A percentile compares a stretch with the other conserved stretches of the same genome.
phyloP scores from a whole-genome alignment of 2,113 vertebrate species.

The Spea bombifrons region DNA sequence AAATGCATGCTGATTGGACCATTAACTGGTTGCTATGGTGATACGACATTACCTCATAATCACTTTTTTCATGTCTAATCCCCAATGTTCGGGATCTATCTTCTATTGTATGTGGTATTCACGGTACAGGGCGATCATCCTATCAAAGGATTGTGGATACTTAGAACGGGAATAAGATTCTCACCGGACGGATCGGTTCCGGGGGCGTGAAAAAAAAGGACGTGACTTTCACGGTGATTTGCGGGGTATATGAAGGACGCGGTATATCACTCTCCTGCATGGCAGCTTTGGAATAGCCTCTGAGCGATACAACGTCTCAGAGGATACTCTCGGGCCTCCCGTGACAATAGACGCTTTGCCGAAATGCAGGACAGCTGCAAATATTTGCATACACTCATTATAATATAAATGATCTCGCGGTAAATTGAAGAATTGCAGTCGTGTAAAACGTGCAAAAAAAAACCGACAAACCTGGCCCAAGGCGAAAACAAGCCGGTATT shows the following conservation, averaged over 20 bases:
- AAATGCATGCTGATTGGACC: no score
- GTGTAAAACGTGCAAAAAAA: conserved; percentile 17
- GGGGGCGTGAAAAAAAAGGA: conserved; percentile 41
- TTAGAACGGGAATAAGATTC: conserved; percentile 7
- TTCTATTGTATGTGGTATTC: no score
- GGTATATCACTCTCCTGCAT: conserved; percentile 33
- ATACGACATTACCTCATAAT: no score
- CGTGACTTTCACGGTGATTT: conserved; percentile 34
- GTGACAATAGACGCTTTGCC: conserved; percentile 35
- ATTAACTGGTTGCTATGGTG: no score
- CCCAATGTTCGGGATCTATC: no score
- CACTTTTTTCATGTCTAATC: no score
- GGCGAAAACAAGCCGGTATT: conserved; percentile 3
- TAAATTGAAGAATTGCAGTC: conserved; percentile 25
- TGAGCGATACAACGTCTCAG: conserved; percentile 31
- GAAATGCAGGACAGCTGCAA: conserved; percentile 37
- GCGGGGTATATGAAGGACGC: conserved; percentile 36
- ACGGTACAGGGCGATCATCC: no score
- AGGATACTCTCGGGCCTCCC: conserved; percentile 31
- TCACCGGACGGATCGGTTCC: conserved; percentile 35
- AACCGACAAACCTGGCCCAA: not conserved
- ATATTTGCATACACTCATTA: conserved; percentile 40
- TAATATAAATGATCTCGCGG: conserved; percentile 32
- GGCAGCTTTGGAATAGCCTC: conserved; percentile 43
- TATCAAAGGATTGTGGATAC: no score